Conservation (phyloP, 2,113 vertebrate genomes). For the Telmatochromis brichardi region DNA sequence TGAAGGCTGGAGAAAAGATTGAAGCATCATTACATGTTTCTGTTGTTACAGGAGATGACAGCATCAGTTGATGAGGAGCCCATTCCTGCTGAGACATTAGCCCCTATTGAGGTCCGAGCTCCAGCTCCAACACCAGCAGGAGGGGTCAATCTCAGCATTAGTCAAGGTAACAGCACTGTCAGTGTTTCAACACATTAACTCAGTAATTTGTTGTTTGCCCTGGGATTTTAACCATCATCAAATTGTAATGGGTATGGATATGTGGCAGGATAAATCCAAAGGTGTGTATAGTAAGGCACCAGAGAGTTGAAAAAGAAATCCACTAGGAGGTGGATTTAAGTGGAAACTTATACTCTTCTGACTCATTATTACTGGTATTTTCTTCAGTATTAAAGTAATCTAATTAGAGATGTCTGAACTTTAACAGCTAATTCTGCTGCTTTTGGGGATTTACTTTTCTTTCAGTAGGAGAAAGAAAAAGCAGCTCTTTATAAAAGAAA, state of each 20-base stretch:
- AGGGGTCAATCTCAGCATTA: conserved; percentile 78
- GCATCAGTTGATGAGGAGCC: conserved; percentile 7
- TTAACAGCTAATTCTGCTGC: neutral
- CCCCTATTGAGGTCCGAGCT: neutral
- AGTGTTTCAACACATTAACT: neutral
- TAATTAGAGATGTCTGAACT: neutral
- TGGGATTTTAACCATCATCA: neutral
- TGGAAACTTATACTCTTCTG: neutral
- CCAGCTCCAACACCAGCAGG: conserved; percentile 26
- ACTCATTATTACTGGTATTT: neutral
- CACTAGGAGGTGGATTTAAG: neutral
- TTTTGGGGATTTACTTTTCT: neutral
- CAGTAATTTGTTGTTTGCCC: neutral
- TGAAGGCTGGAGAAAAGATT: neutral
- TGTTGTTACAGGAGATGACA: conserved; percentile 22
- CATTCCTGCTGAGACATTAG: neutral
- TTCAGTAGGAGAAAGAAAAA: neutral
- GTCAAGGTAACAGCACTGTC: conserved; percentile 70
- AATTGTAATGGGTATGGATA: neutral
- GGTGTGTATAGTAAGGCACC: neutral
- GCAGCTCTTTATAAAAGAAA: neutral
- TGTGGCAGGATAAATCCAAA: neutral
- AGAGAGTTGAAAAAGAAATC: neutral
- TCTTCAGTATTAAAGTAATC: neutral
- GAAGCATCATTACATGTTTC: neutral